Conservation (phyloP, 2,888 invertebrate species). For the Chelonus formosanus region DNA sequence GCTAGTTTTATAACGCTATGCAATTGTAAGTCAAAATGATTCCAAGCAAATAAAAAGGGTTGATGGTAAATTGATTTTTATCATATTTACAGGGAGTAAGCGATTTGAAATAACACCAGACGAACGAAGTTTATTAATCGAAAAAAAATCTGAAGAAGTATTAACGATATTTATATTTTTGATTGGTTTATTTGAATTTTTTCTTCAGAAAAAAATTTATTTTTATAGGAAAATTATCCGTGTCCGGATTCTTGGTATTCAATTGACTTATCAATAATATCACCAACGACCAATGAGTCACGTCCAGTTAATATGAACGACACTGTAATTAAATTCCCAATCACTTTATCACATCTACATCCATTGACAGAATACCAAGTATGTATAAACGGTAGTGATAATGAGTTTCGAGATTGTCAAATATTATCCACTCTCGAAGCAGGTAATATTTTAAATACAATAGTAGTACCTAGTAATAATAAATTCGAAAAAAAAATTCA, state of each 20-base stretch:
- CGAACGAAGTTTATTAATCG: no score
- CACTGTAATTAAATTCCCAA: neutral
- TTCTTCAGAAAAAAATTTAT: neutral
- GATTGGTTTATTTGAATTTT: no score
- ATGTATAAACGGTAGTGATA: neutral
- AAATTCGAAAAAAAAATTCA: no score
- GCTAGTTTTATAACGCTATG: no score
- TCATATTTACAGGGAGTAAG: no score
- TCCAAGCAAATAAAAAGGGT: no score
- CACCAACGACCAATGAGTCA: neutral
- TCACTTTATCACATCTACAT: neutral
- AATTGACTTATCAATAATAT: neutral
- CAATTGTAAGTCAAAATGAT: no score
- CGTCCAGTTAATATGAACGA: neutral
- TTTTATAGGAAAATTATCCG: neutral
- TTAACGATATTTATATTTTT: no score
- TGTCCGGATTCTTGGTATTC: constrained; percentile 2
- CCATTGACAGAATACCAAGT: constrained; percentile 1
- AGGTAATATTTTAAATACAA: neutral
- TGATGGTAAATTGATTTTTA: no score
- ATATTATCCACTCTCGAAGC: constrained; percentile 4
- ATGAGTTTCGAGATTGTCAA: neutral
- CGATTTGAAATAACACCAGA: no score
- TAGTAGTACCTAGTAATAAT: no score
- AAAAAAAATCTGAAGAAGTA: no score